Conservation (phyloP, 2,888 invertebrate species). For the Orthonychiurus folsomi region DNA sequence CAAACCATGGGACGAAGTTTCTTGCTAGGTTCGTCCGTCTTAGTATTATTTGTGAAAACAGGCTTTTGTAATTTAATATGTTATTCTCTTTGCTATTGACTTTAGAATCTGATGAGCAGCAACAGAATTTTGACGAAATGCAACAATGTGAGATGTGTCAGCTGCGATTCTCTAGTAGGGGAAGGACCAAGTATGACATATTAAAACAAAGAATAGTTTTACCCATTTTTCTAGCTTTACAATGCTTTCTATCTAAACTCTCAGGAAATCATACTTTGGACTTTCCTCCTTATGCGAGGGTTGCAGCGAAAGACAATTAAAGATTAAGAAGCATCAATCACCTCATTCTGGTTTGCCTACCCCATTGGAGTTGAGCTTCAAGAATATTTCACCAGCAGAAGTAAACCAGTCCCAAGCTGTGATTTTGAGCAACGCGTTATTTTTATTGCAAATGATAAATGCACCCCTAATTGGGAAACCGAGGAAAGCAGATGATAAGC, state of each 20-base stretch:
- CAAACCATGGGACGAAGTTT: conserved; percentile 36
- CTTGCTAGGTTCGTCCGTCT: conserved; percentile 19
- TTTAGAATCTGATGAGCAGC: conserved; percentile 38
- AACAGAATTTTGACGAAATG: conserved; percentile 41
- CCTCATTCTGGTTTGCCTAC: not conserved
- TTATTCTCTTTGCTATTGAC: no score
- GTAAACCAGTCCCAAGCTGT: conserved; percentile 50
- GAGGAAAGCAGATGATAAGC: conserved; percentile 11
- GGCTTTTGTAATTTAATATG: no score
- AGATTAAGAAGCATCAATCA: conserved; percentile 41
- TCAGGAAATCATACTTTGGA: conserved; percentile 37
- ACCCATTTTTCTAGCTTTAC: not conserved
- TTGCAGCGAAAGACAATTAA: conserved; percentile 71
- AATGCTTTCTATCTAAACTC: conserved; percentile 6
- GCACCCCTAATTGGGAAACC: conserved; percentile 24
- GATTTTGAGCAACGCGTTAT: conserved; percentile 89
- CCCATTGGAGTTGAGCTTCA: not conserved
- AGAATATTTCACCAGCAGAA: conserved; percentile 3
- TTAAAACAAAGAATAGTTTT: no score
- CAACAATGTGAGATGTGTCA: conserved; percentile 39
- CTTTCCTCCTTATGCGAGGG: conserved; percentile 68
- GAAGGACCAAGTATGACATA: conserved; percentile 22
- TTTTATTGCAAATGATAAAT: conserved; percentile 54
- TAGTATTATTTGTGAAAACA: not conserved
- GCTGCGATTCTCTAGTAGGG: conserved; percentile 24